Conservation (phyloP, 2,113 vertebrate species). For the Myotis davidii region DNA sequence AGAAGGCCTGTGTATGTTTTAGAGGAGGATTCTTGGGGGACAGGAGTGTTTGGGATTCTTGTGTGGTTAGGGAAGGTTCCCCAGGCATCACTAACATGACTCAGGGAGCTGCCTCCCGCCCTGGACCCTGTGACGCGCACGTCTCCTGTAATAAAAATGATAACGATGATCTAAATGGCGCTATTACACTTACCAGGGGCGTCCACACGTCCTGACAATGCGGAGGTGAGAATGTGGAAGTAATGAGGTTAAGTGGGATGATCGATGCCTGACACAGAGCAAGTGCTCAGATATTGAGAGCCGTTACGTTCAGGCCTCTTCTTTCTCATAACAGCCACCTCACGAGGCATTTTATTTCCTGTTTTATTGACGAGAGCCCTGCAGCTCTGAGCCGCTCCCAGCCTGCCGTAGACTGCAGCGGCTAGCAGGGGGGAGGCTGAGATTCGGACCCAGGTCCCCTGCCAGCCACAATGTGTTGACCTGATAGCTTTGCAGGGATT, state of each 20-base stretch:
- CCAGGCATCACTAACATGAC: fast-evolving
- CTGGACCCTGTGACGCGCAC: fast-evolving
- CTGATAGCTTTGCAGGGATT: not conserved
- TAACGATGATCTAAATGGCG: not conserved
- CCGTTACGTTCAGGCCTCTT: fast-evolving
- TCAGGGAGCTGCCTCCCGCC: not conserved
- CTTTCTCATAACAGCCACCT: not conserved
- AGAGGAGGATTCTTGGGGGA: fast-evolving
- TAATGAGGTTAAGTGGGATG: not conserved
- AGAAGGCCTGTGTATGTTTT: not conserved
- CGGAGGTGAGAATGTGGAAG: fast-evolving
- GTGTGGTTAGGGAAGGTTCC: not conserved
- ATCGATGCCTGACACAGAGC: fast-evolving
- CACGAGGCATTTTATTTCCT: not conserved
- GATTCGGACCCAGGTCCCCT: not conserved
- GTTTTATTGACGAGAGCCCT: not conserved
- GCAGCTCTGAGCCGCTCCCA: not conserved
- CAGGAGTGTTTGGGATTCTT: not conserved
- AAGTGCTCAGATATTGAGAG: not conserved
- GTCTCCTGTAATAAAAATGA: not conserved
- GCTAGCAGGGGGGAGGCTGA: not conserved
- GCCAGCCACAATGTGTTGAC: not conserved
- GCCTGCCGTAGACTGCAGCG: fast-evolving
- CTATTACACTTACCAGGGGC: not conserved
- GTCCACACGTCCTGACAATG: fast-evolving